phyloP scores from a whole-genome alignment of 2,113 vertebrate genomes.

The Sinosuthora webbiana region DNA sequence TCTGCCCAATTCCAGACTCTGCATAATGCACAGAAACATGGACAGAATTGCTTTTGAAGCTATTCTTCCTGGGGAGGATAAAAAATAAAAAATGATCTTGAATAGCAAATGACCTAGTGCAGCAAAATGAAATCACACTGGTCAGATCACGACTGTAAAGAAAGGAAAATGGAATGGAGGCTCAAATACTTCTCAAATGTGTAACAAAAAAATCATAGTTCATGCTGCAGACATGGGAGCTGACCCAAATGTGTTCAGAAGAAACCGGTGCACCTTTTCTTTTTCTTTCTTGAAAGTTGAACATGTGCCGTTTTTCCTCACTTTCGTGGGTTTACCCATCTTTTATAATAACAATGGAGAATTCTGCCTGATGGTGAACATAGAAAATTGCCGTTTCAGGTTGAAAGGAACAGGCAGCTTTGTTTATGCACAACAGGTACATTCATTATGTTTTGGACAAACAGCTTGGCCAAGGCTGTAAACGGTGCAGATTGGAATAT shows the following conservation, averaged over 20 bases:
- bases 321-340: conserved; percentile 42
- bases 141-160: background rate
- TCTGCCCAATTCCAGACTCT: background rate
- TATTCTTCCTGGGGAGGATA: background rate
- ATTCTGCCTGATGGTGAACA: conserved; percentile 61
- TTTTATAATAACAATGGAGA: conserved; percentile 52
- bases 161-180: conserved; percentile 44
- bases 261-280: conserved; percentile 39
- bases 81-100: background rate
- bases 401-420: background rate
- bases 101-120: conserved; percentile 40
- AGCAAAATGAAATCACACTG: conserved; percentile 46
- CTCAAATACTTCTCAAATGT: conserved; percentile 39
- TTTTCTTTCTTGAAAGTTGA: conserved; percentile 37
- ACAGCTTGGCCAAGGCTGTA: background rate
- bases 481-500: background rate
- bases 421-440: conserved; percentile 15
- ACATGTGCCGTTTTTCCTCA: conserved; percentile 34
- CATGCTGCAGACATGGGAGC: conserved; percentile 54
- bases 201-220: conserved; percentile 8
- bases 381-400: conserved; percentile 50
- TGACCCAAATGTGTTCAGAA: conserved; percentile 31
- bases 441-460: background rate
- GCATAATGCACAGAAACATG: background rate
- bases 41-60: background rate